Evolutionary conservation across 2,113 vertebrate genomes (phyloP).

Genomic region (Gnathonemus echidnorhynchus): DNA sequence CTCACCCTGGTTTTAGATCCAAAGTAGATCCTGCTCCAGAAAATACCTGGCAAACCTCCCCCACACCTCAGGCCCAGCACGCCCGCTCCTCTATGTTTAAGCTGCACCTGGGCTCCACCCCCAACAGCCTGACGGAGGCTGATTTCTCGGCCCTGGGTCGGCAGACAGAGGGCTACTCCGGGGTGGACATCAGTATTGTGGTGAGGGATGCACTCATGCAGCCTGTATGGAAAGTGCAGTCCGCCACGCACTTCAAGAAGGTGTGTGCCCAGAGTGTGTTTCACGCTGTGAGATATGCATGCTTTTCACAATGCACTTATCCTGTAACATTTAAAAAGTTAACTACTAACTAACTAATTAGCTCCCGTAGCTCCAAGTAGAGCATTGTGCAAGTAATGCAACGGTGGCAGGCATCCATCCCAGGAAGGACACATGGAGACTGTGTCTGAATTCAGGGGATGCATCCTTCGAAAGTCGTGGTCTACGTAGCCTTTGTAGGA

Average conservation of each 20-base stretch:
- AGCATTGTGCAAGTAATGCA: background rate
- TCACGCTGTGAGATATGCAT: background rate
- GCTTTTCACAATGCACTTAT: background rate
- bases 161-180: slow-evolving; percentile 83
- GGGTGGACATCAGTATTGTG: slow-evolving; percentile 86
- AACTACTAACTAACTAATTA: background rate
- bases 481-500: background rate
- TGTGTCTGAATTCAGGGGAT: background rate
- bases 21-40: background rate
- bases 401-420: background rate
- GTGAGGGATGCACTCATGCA: slow-evolving; percentile 95
- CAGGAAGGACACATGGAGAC: background rate
- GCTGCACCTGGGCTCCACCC: slow-evolving; percentile 81
- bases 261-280: slow-evolving; percentile 47
- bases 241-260: slow-evolving; percentile 90
- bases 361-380: background rate
- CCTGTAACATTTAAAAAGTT: background rate
- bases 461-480: background rate
- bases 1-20: background rate
- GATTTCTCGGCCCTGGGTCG: slow-evolving; percentile 79
- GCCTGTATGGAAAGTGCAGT: slow-evolving; percentile 91
- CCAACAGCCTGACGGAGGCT: slow-evolving; percentile 64
- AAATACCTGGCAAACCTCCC: background rate
- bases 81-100: slow-evolving; percentile 88
- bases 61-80: slow-evolving; percentile 37